Conservation (phyloP, 2,113 vertebrate genomes). For the Raja brachyura region DNA sequence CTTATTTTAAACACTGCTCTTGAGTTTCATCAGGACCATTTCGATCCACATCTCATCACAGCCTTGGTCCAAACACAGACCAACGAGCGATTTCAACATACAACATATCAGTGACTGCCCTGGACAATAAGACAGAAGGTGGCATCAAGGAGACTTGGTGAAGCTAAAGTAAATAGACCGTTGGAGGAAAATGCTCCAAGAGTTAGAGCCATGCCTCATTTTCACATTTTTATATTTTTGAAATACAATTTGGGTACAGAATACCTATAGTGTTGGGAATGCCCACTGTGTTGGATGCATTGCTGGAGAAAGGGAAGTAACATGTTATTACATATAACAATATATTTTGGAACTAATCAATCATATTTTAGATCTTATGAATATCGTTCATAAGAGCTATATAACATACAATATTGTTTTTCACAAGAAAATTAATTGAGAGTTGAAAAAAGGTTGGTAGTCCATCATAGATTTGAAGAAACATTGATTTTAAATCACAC, state of each 20-base stretch:
- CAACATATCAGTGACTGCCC: too few relatives aligned
- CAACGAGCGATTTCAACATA: too few relatives aligned
- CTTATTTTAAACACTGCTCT: too few relatives aligned
- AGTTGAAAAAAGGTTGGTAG: background rate
- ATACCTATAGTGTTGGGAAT: background rate
- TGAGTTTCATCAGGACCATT: too few relatives aligned
- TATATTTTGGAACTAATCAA: background rate
- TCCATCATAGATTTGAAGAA: background rate
- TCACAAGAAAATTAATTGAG: background rate
- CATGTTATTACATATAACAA: background rate
- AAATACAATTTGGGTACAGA: background rate
- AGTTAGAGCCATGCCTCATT: too few relatives aligned
- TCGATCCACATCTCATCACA: too few relatives aligned
- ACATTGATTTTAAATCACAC: background rate
- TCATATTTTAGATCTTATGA: background rate
- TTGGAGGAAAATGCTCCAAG: too few relatives aligned
- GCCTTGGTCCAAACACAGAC: too few relatives aligned
- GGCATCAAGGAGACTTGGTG: too few relatives aligned
- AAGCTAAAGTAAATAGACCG: too few relatives aligned
- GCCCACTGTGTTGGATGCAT: background rate
- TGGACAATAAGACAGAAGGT: too few relatives aligned
- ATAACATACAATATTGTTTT: background rate
- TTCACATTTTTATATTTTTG: background rate
- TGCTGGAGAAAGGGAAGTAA: background rate
- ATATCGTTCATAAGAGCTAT: background rate